Conservation (phyloP, 2,888 invertebrate species). For the Chymomyza amoena region DNA sequence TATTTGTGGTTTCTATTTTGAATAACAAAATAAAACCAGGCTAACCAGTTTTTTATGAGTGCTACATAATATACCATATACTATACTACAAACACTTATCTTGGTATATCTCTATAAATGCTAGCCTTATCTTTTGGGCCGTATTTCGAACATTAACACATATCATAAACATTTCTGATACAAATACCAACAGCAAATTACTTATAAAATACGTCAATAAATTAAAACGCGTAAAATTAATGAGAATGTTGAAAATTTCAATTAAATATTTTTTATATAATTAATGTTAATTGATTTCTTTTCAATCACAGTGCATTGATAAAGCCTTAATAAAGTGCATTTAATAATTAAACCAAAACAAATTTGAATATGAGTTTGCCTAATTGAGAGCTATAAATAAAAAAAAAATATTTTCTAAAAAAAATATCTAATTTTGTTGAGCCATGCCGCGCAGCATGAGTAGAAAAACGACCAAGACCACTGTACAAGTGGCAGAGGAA, state of each 20-base stretch:
- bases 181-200: neutral
- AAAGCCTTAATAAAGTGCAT: constrained; percentile 36
- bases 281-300: neutral
- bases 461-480: constrained; percentile 63
- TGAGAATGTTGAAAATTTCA: neutral
- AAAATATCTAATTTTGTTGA: constrained; percentile 18
- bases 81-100: neutral
- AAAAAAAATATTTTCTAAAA: constrained; percentile 48
- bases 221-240: neutral
- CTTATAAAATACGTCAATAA: neutral
- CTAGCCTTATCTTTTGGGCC: constrained; percentile 24
- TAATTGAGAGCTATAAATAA: constrained; percentile 51
- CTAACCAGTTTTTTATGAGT: neutral
- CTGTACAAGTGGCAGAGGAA: constrained; percentile 72
- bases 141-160: constrained; percentile 21
- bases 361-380: constrained; percentile 67
- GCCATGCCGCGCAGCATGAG: constrained; percentile 69
- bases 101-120: neutral
- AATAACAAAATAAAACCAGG: neutral
- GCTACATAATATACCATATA: neutral
- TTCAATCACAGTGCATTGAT: constrained; percentile 55
- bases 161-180: constrained; percentile 21
- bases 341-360: constrained; percentile 36
- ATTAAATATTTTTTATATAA: neutral
- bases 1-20: neutral